Evolutionary conservation across 2,888 invertebrate genomes (phyloP).

Genomic region (Drosophila trichaetosa): DNA sequence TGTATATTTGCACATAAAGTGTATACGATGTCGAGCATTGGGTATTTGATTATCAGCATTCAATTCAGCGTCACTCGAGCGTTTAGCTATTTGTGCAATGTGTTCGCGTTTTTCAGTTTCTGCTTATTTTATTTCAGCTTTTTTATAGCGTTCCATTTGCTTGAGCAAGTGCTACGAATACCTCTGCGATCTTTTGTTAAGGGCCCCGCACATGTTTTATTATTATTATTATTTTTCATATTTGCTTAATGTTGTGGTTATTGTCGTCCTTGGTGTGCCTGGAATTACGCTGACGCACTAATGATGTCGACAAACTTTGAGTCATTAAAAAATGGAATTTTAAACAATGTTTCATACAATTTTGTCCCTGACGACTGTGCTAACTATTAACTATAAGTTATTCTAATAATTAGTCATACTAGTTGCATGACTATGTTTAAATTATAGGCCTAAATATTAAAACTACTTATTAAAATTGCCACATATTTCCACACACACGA

Average conservation of each 20-base stretch:
- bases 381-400: neutral
- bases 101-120: conserved; percentile 35
- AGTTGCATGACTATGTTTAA: neutral
- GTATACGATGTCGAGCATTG: conserved; percentile 6
- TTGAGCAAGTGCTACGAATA: conserved; percentile 30
- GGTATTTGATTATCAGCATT: conserved; percentile 60
- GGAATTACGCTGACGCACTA: conserved; percentile 44
- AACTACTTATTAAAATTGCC: neutral
- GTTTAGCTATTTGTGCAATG: conserved; percentile 59
- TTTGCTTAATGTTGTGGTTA: conserved; percentile 11
- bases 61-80: conserved; percentile 61
- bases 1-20: conserved; percentile 32
- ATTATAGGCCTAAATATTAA: neutral
- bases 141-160: conserved; percentile 30
- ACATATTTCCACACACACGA: conserved; percentile 8
- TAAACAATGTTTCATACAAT: neutral
- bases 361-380: conserved; percentile 9
- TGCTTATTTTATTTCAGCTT: conserved; percentile 4
- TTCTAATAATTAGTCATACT: neutral
- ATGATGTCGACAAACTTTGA: conserved; percentile 10
- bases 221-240: neutral
- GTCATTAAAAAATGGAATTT: conserved; percentile 1
- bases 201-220: conserved; percentile 23
- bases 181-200: conserved; percentile 16
- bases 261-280: conserved; percentile 36